Conservation (phyloP, 2,888 invertebrate species). For the Drosophila koepferae region DNA sequence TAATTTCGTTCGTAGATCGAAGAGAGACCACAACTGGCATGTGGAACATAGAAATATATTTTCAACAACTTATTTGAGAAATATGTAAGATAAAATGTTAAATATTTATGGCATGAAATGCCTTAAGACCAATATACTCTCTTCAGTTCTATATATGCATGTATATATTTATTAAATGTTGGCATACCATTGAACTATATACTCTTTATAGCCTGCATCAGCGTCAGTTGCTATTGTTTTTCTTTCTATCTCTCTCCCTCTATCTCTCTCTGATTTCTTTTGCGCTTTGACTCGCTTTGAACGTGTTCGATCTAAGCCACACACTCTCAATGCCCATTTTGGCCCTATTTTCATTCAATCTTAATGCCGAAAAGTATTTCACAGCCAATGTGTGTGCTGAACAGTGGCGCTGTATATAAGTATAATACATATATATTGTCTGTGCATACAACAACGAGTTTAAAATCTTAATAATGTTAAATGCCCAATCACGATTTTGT, state of each 20-base stretch:
- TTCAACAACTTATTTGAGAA: not conserved
- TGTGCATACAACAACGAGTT: conserved; percentile 28
- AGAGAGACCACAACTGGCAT: not conserved
- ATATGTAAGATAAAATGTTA: not conserved
- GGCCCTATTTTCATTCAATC: conserved; percentile 28
- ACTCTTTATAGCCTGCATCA: not conserved
- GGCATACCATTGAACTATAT: not conserved
- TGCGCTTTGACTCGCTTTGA: conserved; percentile 4
- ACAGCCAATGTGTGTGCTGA: conserved; percentile 11
- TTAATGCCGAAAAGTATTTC: conserved; percentile 22
- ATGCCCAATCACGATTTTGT: conserved; percentile 67
- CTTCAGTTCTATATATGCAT: not conserved
- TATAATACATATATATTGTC: conserved; percentile 2
- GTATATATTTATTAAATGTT: not conserved
- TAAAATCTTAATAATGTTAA: conserved; percentile 72
- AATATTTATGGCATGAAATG: not conserved
- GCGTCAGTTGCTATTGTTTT: not conserved
- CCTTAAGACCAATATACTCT: not conserved
- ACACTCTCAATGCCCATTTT: conserved; percentile 9
- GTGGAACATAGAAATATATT: not conserved
- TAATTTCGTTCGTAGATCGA: not conserved
- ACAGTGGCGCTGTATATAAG: not conserved
- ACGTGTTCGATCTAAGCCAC: conserved; percentile 7
- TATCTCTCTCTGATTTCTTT: conserved; percentile 1
- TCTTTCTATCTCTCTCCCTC: not conserved